These are phyloP conservation scores for Watsonalla cultraria DNA, from an alignment of 2,888 invertebrate genomes.

Conservation along the genomic window DNA sequence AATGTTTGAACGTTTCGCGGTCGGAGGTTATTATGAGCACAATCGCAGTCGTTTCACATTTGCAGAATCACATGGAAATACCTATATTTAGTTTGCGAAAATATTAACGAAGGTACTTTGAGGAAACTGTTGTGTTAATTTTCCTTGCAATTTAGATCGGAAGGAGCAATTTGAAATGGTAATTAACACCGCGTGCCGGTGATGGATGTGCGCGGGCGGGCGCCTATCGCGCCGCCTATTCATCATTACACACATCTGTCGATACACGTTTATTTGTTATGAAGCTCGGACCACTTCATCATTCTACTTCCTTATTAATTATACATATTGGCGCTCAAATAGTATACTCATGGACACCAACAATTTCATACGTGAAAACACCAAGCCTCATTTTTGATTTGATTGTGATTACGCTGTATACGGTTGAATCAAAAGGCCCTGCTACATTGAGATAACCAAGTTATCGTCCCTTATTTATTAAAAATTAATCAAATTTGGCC, in stretches of 20 bases:
- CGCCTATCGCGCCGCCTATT: slow-evolving; percentile 30
- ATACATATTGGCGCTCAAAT: background rate
- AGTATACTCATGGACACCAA: background rate
- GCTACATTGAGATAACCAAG: background rate
- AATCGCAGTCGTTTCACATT: slow-evolving; percentile 26
- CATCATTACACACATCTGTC: slow-evolving; percentile 37
- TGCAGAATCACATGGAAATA: slow-evolving; percentile 12
- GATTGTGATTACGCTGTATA: no score
- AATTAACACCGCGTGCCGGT: slow-evolving; percentile 52
- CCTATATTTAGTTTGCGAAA: background rate
- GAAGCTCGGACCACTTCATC: slow-evolving; percentile 27
- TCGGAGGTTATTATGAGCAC: slow-evolving; percentile 23
- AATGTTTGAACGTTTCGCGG: slow-evolving; percentile 24
- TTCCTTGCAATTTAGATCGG: slow-evolving; percentile 43
- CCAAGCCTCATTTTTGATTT: background rate
- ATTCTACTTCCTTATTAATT: slow-evolving; percentile 18
- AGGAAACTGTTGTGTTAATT: slow-evolving; percentile 38
- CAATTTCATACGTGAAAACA: no score
- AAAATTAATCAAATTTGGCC: background rate
- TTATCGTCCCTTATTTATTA: background rate
- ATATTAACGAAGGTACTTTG: slow-evolving; percentile 1
- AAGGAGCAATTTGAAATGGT: slow-evolving; percentile 61
- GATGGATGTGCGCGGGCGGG: slow-evolving; percentile 46
- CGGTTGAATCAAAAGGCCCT: background rate
- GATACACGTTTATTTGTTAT: slow-evolving; percentile 32